Evolutionary conservation across 2,797 vertebrate genomes (phyloP).

Genomic region (Apogon hyalosoma): DNA sequence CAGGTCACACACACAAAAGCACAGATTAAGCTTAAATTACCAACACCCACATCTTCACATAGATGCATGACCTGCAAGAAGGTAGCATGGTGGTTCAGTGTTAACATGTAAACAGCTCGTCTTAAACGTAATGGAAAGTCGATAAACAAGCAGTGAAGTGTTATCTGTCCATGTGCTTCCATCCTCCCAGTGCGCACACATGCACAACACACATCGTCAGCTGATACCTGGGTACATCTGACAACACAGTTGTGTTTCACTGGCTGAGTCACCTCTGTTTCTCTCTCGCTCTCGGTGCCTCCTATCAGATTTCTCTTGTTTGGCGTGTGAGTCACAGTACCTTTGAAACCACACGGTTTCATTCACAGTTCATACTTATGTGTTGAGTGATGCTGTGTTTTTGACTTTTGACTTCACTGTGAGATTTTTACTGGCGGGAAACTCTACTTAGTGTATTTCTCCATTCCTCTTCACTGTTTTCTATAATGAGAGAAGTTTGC

Average conservation of each 20-base stretch:
- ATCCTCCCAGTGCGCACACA: conserved; percentile 11
- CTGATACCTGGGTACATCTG: conserved; percentile 46
- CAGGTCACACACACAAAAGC: not conserved
- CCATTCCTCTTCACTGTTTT: not conserved
- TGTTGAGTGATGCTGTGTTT: conserved; percentile 19
- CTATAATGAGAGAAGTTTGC: conserved; percentile 33
- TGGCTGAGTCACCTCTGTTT: conserved; percentile 51
- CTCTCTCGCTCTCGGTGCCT: conserved; percentile 4
- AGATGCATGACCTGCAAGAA: conserved; percentile 5
- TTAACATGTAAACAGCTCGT: conserved; percentile 27
- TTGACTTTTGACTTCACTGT: conserved; percentile 4
- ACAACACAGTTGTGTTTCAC: conserved; percentile 46
- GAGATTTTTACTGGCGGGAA: conserved; percentile 9
- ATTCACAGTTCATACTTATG: conserved; percentile 14
- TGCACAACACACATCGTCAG: conserved; percentile 35
- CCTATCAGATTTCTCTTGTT: conserved; percentile 44
- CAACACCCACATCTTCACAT: conserved; percentile 3
- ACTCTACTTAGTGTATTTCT: conserved; percentile 9
- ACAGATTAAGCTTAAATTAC: not conserved
- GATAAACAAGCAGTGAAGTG: conserved; percentile 27
- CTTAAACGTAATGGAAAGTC: conserved; percentile 17
- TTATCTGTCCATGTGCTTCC: conserved; percentile 37
- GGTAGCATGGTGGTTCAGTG: not conserved
- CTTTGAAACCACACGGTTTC: conserved; percentile 46
- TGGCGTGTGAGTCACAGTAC: conserved; percentile 40